Evolutionary conservation across 1,140 invertebrate species (phyloP).

Genomic region (Stegodyphus dumicola): DNA sequence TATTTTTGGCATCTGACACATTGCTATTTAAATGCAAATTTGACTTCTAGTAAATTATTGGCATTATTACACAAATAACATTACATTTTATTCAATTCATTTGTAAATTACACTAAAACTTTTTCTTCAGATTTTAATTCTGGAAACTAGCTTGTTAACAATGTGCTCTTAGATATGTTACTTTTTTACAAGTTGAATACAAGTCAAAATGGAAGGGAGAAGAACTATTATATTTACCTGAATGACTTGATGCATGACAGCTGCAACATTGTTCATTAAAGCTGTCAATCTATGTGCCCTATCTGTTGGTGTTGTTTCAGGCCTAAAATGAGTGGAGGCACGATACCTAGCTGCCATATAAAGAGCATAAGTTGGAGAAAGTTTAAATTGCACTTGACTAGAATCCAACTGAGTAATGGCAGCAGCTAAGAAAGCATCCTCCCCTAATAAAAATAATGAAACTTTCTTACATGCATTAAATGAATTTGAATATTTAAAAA

Average conservation of each 20-base stretch:
- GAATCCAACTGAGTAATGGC: slow-evolving; percentile 88
- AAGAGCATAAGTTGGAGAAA: slow-evolving; percentile 94
- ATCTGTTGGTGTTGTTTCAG: slow-evolving; percentile 90
- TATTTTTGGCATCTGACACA: too few relatives aligned
- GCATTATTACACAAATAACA: too few relatives aligned
- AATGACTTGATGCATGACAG: slow-evolving; percentile 85
- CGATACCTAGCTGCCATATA: slow-evolving; percentile 92
- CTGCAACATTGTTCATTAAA: slow-evolving; percentile 88
- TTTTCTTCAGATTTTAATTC: too few relatives aligned
- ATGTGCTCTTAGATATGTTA: neutral
- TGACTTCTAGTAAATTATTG: too few relatives aligned
- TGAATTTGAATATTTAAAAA: too few relatives aligned
- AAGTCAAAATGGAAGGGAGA: neutral
- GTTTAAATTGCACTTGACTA: slow-evolving; percentile 71
- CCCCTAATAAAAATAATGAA: slow-evolving; percentile 69
- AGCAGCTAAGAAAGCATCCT: slow-evolving; percentile 88
- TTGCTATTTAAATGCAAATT: too few relatives aligned
- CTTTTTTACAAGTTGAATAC: neutral
- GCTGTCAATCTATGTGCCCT: slow-evolving; percentile 88
- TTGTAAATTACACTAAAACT: too few relatives aligned
- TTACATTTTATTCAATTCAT: too few relatives aligned
- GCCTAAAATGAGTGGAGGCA: slow-evolving; percentile 91
- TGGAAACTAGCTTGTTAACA: too few relatives aligned
- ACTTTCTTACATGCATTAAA: too few relatives aligned
- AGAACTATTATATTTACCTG: slow-evolving; percentile 69